Conservation (phyloP, 2,797 vertebrate species). For the Danionella dracula region DNA sequence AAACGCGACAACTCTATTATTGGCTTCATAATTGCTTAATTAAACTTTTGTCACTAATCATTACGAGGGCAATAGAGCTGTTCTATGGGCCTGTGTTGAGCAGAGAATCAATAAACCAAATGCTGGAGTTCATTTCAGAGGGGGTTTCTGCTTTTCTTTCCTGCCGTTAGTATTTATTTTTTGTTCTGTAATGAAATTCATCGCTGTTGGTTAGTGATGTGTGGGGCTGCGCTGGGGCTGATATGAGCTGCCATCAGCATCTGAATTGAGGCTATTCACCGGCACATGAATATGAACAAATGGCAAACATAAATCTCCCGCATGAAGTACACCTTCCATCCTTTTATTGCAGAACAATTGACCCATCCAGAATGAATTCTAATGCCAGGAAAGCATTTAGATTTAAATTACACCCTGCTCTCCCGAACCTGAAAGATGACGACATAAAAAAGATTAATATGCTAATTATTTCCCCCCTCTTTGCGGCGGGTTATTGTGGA, state of each 20-base stretch:
- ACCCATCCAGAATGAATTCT: constrained; percentile 99
- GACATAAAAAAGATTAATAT: constrained; percentile 99
- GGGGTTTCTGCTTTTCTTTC: constrained; percentile 26
- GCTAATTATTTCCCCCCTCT: constrained; percentile 98
- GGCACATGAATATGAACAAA: constrained; percentile 99
- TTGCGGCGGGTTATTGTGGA: constrained; percentile 95
- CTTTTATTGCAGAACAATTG: constrained; percentile 99
- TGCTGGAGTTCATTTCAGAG: constrained; percentile 95
- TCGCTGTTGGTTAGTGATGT: constrained; percentile 99
- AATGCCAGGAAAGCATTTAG: constrained; percentile 99
- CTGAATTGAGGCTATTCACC: constrained; percentile 99
- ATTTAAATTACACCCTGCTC: constrained; percentile 99
- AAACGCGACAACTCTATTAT: constrained; percentile 99
- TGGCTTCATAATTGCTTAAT: constrained; percentile 99
- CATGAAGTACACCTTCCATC: constrained; percentile 99
- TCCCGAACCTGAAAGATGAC: constrained; percentile 98
- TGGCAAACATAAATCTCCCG: constrained; percentile 99
- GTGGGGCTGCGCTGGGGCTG: constrained; percentile 97
- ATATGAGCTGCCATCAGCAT: constrained; percentile 99
- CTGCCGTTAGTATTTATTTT: constrained; percentile 25
- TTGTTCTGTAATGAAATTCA: constrained; percentile 97
- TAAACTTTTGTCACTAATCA: constrained; percentile 99
- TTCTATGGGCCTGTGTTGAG: constrained; percentile 98
- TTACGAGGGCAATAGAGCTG: constrained; percentile 99
- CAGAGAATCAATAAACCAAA: constrained; percentile 97